Base-by-base conservation (phyloP, 1,140 invertebrate genomes). In the Leptopilina boulardi region DNA sequence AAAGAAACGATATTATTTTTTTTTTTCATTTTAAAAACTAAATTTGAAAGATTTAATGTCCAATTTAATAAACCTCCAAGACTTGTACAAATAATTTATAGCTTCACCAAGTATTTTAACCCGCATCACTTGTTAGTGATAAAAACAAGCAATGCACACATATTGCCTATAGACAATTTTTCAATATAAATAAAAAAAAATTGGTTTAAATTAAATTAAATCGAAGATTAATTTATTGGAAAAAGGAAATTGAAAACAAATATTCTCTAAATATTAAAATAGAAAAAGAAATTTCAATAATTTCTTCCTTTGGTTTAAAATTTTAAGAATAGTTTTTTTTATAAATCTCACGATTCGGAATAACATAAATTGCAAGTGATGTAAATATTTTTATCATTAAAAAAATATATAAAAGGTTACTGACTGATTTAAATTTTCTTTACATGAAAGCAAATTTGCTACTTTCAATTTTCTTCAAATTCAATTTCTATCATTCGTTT, bases 101-200 rank as follows among this genome's bases (percentile, higher is more conserved):
- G 59, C 59, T 23, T 51, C 59, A 11, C 13, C 21, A n/a, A 26
- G 59, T n/a, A n/a, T 34, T 66, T 66, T 23, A 23, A 66, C 59
- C 59, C 23, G 59, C 26, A 66, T 66, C 26, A 66, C 59, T 66
- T 66, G 59, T 26, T 30, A 30, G 59, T 66, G 15, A 26, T 66
- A 66, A n/a, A n/a, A 66, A 66, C 59, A 66, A 66, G 11, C 59
- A 66, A 23, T 66, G 59, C 59, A 66, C 59, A 23, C 59, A 66
- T 34, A 66, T 66, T 66, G n/a, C n/a, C 11, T 30, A 66, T 66
- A 66, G 23, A 30, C 15, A 66, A 8, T 23, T 66, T 23, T 66
- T 23, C 15, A 6, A 38, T 38, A 38, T 6, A 8, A 38, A 38
- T 38, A 9, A n/a, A n/a, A n/a, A n/a, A n/a, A n/a, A n/a, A n/a